These are phyloP conservation scores for Cheilosia impressa DNA, from an alignment of 2,888 invertebrate species.

Conservation along the genomic window DNA sequence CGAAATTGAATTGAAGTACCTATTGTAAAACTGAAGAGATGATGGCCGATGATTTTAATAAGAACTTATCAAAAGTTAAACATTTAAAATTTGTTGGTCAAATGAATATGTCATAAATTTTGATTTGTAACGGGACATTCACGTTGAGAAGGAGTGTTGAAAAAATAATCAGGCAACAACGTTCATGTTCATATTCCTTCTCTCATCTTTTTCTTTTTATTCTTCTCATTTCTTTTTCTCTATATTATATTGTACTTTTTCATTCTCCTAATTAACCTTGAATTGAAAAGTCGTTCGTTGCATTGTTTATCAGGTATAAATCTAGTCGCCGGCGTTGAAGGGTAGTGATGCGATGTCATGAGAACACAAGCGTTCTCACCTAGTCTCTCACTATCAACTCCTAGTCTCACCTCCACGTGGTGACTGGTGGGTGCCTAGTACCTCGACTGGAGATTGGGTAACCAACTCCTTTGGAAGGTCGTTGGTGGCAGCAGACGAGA, in stretches of 20 bases:
- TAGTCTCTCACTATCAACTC: too few relatives aligned
- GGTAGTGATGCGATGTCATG: too few relatives aligned
- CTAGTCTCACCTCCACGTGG: too few relatives aligned
- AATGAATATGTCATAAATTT: too few relatives aligned
- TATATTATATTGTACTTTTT: not conserved
- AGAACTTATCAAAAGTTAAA: slow-evolving; percentile 7
- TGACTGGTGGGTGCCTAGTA: too few relatives aligned
- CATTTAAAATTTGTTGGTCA: not conserved
- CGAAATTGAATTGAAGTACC: slow-evolving; percentile 28
- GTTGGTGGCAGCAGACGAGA: too few relatives aligned
- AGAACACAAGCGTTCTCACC: too few relatives aligned
- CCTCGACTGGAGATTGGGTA: too few relatives aligned
- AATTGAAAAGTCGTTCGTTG: not conserved
- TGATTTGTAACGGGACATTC: not conserved
- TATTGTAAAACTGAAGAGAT: slow-evolving; percentile 47
- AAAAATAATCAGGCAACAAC: not conserved
- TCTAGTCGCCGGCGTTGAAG: too few relatives aligned
- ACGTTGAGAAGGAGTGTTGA: slow-evolving; percentile 13
- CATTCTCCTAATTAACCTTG: not conserved
- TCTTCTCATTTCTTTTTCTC: not conserved
- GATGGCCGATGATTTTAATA: slow-evolving; percentile 11
- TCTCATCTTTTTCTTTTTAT: not conserved
- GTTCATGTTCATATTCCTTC: not conserved
- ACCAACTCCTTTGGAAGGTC: too few relatives aligned
- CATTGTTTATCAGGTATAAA: too few relatives aligned